Evolutionary conservation across 2,888 invertebrate species (phyloP).

Genomic region (Platynereis dumerilii): DNA sequence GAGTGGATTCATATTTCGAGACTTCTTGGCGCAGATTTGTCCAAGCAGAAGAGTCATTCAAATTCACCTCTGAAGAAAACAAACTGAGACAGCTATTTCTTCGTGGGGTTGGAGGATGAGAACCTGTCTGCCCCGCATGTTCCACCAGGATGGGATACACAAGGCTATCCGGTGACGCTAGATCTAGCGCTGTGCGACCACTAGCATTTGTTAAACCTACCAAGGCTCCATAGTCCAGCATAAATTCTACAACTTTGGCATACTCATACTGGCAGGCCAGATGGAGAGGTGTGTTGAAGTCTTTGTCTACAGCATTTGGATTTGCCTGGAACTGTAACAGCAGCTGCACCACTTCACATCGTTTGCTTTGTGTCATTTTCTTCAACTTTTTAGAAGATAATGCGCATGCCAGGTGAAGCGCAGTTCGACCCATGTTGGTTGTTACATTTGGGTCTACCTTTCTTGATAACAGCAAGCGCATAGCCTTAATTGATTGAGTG

Average conservation of each 20-base stretch:
- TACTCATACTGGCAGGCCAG: background rate
- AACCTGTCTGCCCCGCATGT: too few species aligned
- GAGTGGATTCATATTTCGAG: too few species aligned
- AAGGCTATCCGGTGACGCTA: background rate
- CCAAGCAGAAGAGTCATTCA: too few species aligned
- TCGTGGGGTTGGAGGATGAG: too few species aligned
- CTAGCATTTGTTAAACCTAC: background rate
- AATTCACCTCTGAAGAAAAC: too few species aligned
- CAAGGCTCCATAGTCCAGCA: background rate
- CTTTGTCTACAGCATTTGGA: background rate
- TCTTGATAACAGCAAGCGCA: background rate
- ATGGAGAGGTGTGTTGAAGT: slow-evolving; percentile 3
- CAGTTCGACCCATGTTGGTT: background rate
- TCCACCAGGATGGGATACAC: too few species aligned
- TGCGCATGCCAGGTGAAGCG: background rate
- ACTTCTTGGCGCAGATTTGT: too few species aligned
- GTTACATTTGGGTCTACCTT: background rate
- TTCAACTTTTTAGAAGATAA: background rate
- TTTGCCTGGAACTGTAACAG: background rate
- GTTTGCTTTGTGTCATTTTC: background rate
- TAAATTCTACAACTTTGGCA: background rate
- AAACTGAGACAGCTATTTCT: too few species aligned
- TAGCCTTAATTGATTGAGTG: background rate
- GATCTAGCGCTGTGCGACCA: background rate
- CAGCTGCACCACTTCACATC: background rate